Evolutionary conservation across 2,888 invertebrate genomes (phyloP).

Genomic region (Euclidia mi): DNA sequence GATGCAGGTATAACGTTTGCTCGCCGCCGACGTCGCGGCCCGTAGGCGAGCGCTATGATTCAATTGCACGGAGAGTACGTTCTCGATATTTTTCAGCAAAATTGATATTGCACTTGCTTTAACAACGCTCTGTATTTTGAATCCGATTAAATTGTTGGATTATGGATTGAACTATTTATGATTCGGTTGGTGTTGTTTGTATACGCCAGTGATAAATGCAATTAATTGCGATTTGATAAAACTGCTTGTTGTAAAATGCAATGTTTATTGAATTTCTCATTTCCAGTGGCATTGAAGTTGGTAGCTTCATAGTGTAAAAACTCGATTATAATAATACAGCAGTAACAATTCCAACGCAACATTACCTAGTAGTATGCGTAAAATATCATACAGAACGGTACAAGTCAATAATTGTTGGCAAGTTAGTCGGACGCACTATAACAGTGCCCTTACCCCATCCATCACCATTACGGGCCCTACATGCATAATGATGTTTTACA

Average conservation of each 20-base stretch:
- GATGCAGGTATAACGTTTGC: slow-evolving; percentile 25
- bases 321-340: too few relatives aligned
- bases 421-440: slow-evolving; percentile 6
- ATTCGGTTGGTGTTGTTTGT: slow-evolving; percentile 1
- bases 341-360: too few relatives aligned
- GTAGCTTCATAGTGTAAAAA: too few relatives aligned
- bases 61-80: slow-evolving; percentile 51
- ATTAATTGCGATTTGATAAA: not conserved
- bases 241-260: too few relatives aligned
- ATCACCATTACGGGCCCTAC: slow-evolving; percentile 42
- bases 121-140: slow-evolving; percentile 10
- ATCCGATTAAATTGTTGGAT: slow-evolving; percentile 6
- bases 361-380: too few relatives aligned
- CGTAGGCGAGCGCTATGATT: slow-evolving; percentile 44
- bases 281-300: too few relatives aligned
- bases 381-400: too few relatives aligned
- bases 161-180: slow-evolving; percentile 4
- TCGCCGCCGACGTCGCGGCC: slow-evolving; percentile 26
- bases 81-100: slow-evolving; percentile 40
- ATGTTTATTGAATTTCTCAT: not conserved
- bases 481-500: slow-evolving; percentile 26
- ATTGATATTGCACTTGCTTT: slow-evolving; percentile 50
- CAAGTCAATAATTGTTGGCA: slow-evolving; percentile 7
- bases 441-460: slow-evolving; percentile 18
- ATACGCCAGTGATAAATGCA: not conserved